These are phyloP conservation scores for Dione vanillae DNA, from an alignment of 2,888 invertebrate species.

Conservation along the genomic window DNA sequence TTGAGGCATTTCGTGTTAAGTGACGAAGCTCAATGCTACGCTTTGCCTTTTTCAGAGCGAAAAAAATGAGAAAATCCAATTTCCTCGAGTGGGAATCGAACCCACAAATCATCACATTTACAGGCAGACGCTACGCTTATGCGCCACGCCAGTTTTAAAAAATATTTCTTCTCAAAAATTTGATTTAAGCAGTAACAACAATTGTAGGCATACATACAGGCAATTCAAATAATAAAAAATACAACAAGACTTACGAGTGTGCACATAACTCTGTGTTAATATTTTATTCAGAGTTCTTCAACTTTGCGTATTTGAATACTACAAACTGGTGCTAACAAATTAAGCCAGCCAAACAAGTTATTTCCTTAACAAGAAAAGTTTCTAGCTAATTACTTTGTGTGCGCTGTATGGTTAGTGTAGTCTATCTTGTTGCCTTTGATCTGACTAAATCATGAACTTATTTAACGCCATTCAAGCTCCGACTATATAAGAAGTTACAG, in stretches of 20 bases:
- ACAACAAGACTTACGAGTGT: not conserved
- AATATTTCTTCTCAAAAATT: too few relatives aligned
- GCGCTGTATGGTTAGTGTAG: conserved; percentile 19
- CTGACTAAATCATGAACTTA: conserved; percentile 29
- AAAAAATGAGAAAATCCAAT: too few relatives aligned
- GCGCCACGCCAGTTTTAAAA: too few relatives aligned
- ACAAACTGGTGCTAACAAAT: conserved; percentile 17
- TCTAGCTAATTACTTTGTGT: conserved; percentile 32
- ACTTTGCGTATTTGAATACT: conserved; percentile 17
- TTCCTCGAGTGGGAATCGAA: too few relatives aligned
- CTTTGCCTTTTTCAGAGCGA: too few relatives aligned
- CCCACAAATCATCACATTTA: too few relatives aligned
- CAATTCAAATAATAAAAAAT: not conserved
- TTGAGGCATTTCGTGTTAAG: too few relatives aligned
- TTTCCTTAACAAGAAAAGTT: conserved; percentile 35
- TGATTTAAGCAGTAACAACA: too few relatives aligned
- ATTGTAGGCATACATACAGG: too few relatives aligned
- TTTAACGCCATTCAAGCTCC: conserved; percentile 15
- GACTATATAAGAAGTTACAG: conserved; percentile 8
- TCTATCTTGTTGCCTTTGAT: conserved; percentile 29
- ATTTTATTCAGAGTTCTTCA: conserved; percentile 11
- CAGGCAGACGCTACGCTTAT: too few relatives aligned
- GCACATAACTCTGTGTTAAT: not conserved
- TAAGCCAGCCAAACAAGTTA: conserved; percentile 21
- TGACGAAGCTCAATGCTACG: too few relatives aligned